phyloP scores from a whole-genome alignment of 1,140 invertebrate species.

The Ctenoplectra terminalis region DNA sequence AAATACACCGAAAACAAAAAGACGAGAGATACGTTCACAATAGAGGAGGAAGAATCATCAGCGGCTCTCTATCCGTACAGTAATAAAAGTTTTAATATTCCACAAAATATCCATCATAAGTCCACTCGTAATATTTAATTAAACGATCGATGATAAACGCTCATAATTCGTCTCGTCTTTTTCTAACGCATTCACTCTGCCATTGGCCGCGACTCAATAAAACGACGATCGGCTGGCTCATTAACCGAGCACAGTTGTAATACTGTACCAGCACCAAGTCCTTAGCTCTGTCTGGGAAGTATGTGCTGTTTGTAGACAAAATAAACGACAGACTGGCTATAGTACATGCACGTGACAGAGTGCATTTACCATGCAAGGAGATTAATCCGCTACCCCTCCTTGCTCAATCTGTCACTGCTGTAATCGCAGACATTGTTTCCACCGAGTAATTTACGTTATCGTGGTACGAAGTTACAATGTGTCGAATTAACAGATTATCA shows the following conservation, averaged over 20 bases:
- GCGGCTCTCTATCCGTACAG: not conserved
- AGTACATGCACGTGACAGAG: conserved; percentile 13
- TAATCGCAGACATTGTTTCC: conserved; percentile 59
- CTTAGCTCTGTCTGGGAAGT: conserved; percentile 29
- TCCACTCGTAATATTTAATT: conserved; percentile 20
- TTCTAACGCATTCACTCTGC: conserved; percentile 14
- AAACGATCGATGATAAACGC: conserved; percentile 14
- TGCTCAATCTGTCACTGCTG: conserved; percentile 54
- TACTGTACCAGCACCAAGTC: conserved; percentile 34
- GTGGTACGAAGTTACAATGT: conserved; percentile 6
- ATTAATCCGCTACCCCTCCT: conserved; percentile 53
- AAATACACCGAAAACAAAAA: not conserved
- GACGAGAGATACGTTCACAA: not conserved
- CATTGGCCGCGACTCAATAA: conserved; percentile 63
- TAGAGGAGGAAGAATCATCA: not conserved
- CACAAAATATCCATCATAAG: not conserved
- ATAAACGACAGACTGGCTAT: conserved; percentile 58
- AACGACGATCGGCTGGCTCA: conserved; percentile 71
- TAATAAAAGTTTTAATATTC: not conserved
- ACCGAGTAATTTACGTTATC: conserved; percentile 53
- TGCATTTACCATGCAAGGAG: conserved; percentile 55
- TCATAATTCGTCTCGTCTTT: conserved; percentile 17
- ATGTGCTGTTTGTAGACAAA: conserved; percentile 61
- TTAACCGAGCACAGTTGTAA: conserved; percentile 67
- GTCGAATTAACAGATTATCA: conserved; percentile 12